Conservation (phyloP, 2,888 invertebrate species). For the Oegoconia quadripuncta region DNA sequence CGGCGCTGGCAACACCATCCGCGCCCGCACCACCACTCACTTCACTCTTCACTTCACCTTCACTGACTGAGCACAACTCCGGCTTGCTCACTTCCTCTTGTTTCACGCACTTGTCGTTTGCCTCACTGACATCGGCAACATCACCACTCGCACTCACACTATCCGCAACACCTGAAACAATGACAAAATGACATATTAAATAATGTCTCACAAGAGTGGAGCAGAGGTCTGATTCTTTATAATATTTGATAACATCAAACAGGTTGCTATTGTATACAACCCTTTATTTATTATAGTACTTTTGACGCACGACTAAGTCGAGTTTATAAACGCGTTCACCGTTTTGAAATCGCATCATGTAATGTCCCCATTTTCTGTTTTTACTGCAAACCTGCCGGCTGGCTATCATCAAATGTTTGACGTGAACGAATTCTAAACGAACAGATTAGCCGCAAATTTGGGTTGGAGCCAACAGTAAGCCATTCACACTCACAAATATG, state of each 20-base stretch:
- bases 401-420: slow-evolving; percentile 49
- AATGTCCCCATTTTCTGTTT: slow-evolving; percentile 6
- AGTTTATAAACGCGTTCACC: background rate
- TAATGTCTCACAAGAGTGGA: too few species aligned
- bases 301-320: background rate
- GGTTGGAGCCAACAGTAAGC: slow-evolving; percentile 61
- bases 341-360: background rate
- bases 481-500: slow-evolving; percentile 64
- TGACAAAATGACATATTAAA: too few species aligned
- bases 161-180: slow-evolving; percentile 69
- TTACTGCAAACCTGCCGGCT: slow-evolving; percentile 29
- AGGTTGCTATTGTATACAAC: background rate
- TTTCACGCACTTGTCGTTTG: slow-evolving; percentile 67
- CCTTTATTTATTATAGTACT: background rate
- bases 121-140: slow-evolving; percentile 65
- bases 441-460: slow-evolving; percentile 53
- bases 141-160: slow-evolving; percentile 68
- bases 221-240: too few species aligned
- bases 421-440: slow-evolving; percentile 41
- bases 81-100: slow-evolving; percentile 53
- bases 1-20: slow-evolving; percentile 75
- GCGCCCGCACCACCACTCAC: slow-evolving; percentile 63
- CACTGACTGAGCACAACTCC: slow-evolving; percentile 42
- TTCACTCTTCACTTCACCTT: slow-evolving; percentile 72
- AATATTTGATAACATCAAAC: too few species aligned